phyloP scores from a whole-genome alignment of 2,113 vertebrate species.

The Corydoras sp. region DNA sequence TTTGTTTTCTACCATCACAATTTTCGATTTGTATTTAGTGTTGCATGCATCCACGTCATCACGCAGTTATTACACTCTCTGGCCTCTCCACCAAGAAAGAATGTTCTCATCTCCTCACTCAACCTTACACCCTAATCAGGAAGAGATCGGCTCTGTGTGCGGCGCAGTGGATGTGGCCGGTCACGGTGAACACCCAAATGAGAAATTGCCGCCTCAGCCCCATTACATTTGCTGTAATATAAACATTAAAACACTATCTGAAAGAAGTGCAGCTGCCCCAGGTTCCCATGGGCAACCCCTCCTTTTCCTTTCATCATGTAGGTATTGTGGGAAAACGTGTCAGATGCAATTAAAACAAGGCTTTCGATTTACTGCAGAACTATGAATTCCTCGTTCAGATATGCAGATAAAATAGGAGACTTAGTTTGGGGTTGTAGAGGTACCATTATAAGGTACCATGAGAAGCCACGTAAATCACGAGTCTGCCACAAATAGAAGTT shows the following conservation, averaged over 20 bases:
- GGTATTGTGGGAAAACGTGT: neutral
- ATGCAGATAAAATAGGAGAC: no score
- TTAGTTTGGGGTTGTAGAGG: no score
- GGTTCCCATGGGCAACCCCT: constrained; percentile 1
- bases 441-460: no score
- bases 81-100: neutral
- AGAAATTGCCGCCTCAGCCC: constrained; percentile 5
- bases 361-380: neutral
- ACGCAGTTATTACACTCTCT: no score
- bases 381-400: no score
- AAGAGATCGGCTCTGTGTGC: neutral
- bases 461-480: no score
- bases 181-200: constrained; percentile 7
- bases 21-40: neutral
- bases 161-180: neutral
- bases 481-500: no score
- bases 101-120: neutral
- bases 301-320: neutral
- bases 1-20: neutral
- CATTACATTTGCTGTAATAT: neutral
- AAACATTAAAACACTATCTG: constrained; percentile 3
- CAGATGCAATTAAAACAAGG: neutral
- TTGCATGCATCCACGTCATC: no score
- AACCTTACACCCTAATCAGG: neutral
- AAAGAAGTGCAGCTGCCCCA: constrained; percentile 4